These are phyloP conservation scores for Rhadina sibilatrix DNA, from an alignment of 2,113 vertebrate genomes.

Conservation along the genomic window DNA sequence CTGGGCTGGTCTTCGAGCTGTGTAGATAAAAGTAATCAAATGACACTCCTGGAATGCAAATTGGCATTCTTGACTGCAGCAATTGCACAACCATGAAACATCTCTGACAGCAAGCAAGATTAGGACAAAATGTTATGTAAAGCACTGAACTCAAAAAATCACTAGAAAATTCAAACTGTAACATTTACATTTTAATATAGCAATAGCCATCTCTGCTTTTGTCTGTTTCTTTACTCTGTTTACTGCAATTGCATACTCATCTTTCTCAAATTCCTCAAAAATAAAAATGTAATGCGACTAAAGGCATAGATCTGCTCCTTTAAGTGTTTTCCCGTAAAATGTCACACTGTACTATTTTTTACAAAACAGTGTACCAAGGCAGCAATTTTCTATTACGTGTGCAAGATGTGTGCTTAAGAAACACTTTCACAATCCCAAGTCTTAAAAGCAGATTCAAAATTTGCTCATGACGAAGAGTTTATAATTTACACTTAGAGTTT, in stretches of 20 bases:
- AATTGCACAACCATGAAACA: conserved; percentile 88
- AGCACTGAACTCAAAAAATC: conserved; percentile 78
- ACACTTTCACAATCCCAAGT: neutral
- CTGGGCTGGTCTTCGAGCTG: conserved; percentile 79
- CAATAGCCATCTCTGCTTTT: conserved; percentile 64
- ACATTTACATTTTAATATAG: conserved; percentile 75
- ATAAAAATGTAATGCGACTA: conserved; percentile 23
- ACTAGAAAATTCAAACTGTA: conserved; percentile 75
- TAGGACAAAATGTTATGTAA: conserved; percentile 87
- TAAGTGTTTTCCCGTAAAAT: neutral
- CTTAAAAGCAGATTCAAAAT: neutral
- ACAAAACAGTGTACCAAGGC: neutral
- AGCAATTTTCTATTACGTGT: neutral
- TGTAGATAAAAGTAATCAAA: conserved; percentile 95
- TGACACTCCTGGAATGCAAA: conserved; percentile 95
- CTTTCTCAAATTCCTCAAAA: conserved; percentile 36
- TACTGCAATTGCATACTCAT: neutral
- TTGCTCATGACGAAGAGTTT: neutral
- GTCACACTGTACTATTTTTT: neutral
- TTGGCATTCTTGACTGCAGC: conserved; percentile 88
- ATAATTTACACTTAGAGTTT: neutral
- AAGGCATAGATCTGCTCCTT: neutral
- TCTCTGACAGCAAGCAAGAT: conserved; percentile 84
- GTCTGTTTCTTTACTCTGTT: conserved; percentile 41
- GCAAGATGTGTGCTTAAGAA: neutral